Conservation (phyloP, 1,140 invertebrate species). For the Protaetia brevitarsis region DNA sequence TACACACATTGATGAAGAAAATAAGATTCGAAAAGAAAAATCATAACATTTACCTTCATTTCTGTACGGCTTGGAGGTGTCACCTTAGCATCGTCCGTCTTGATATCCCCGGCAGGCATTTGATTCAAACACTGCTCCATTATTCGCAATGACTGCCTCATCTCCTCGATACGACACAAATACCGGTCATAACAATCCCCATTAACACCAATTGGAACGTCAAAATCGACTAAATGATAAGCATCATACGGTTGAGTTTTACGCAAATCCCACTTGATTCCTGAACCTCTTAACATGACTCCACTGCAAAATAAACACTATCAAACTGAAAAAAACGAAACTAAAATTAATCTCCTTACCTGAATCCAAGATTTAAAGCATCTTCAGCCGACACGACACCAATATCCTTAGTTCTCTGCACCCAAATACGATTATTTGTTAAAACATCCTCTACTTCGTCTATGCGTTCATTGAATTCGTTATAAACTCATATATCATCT, state of each 20-base stretch:
- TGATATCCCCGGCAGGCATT: slow-evolving; percentile 81
- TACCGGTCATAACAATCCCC: slow-evolving; percentile 83
- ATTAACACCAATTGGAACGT: slow-evolving; percentile 76
- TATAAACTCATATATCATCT: slow-evolving; percentile 94
- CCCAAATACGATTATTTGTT: slow-evolving; percentile 92
- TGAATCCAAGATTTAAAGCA: slow-evolving; percentile 90
- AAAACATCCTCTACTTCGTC: slow-evolving; percentile 95
- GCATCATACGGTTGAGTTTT: slow-evolving; percentile 83
- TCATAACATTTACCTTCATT: slow-evolving; percentile 66
- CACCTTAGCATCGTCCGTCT: slow-evolving; percentile 81
- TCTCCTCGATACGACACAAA: slow-evolving; percentile 67
- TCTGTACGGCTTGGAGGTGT: slow-evolving; percentile 69
- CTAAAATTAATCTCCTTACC: slow-evolving; percentile 48
- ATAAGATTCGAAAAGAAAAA: no score
- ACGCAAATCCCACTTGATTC: slow-evolving; percentile 87
- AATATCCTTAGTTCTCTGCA: slow-evolving; percentile 82
- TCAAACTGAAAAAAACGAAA: neutral
- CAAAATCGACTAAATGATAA: slow-evolving; percentile 82
- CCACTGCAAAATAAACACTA: slow-evolving; percentile 50
- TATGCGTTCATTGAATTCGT: slow-evolving; percentile 79
- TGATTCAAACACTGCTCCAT: slow-evolving; percentile 79
- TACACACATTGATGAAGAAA: no score
- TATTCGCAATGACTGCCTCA: slow-evolving; percentile 73
- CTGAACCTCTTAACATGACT: slow-evolving; percentile 75
- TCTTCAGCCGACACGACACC: slow-evolving; percentile 86